These are phyloP conservation scores for Hirundichthys speculiger DNA, from an alignment of 2,113 vertebrate genomes.

Conservation along the genomic window DNA sequence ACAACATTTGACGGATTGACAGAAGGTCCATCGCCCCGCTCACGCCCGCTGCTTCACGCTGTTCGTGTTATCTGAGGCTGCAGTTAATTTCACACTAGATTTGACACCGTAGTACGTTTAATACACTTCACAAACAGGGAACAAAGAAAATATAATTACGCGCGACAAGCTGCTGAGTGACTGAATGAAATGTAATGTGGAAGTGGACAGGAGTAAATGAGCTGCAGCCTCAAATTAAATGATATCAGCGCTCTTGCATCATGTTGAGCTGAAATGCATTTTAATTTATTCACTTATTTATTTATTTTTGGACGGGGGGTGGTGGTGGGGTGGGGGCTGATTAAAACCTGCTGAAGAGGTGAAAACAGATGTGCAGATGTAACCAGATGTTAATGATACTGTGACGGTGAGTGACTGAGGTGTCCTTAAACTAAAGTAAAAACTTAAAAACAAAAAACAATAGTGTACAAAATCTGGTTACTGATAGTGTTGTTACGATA, in stretches of 20 bases:
- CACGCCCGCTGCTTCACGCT: neutral
- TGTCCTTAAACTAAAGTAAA: too few species aligned
- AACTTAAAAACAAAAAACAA: too few species aligned
- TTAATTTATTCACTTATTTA: too few species aligned
- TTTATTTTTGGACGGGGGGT: too few species aligned
- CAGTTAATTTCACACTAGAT: constrained; percentile 45
- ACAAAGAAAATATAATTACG: constrained; percentile 38
- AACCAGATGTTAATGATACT: too few species aligned
- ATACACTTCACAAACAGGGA: constrained; percentile 18
- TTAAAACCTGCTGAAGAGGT: neutral
- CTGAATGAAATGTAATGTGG: constrained; percentile 21
- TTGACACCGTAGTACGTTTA: constrained; percentile 26
- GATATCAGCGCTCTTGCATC: constrained; percentile 12
- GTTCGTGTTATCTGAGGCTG: constrained; percentile 29
- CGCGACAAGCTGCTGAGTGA: constrained; percentile 22
- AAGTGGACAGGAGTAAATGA: constrained; percentile 36
- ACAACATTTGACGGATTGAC: constrained; percentile 19
- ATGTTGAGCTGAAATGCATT: neutral
- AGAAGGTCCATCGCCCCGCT: constrained; percentile 3
- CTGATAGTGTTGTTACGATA: too few species aligned
- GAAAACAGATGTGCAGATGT: too few species aligned
- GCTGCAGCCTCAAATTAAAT: constrained; percentile 35
- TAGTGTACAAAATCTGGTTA: too few species aligned
- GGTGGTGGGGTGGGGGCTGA: too few species aligned
- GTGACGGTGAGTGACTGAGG: too few species aligned